Evolutionary conservation across 92 coral and sea anemone genomes (phyloP), one percentile per base, ranked within the genome.

Genomic region (Pocillopora grandis): DNA sequence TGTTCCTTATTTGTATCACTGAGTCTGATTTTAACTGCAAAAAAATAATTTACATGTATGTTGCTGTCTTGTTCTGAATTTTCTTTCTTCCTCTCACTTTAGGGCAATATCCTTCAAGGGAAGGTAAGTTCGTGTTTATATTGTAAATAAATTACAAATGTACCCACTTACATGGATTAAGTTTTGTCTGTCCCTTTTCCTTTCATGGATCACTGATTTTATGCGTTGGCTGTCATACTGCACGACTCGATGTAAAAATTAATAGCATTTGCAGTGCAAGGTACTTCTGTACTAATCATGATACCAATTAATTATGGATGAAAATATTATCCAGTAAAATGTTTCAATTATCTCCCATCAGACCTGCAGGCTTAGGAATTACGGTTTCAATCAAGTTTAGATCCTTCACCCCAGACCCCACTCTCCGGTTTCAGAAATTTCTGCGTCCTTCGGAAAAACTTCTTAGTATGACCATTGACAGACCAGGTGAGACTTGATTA

Each of bases 291-390:
- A 42, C 52, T 42, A 42, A 42, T 42, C 52, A 42, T 42, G 52
- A 42, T 42, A 3, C 52, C 8, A 42, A 42, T 42, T 42, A 7
- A 42, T 42, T 42, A 7, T 7, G 8, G 52, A 57, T 13, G 71
- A 33, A 31, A 2, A 11, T 16, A 11, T 66, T 19, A 20, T 73
- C 56, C 12, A 61, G 19, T 61, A 9, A 2, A 64, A 36, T 17
- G n/a, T 56, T 60, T 76, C 33, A 19, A 62, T 52, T 9, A 56
- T 72, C 2, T 10, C 19, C 68, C 64, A 17, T 62, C 86, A 93
- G 97, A 84, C 92, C 93, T 15, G 93, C 93, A 23, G 98, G 98
- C 16, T 88, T 91, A 21, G 92, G 85, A 18, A 86, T 94, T 12
- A 75, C 83, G 1, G 80, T 94, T 56, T 85, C 90, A 61, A 58